Base-by-base conservation (phyloP, 2,888 invertebrate genomes). In the Chrysolina oricalcia region DNA sequence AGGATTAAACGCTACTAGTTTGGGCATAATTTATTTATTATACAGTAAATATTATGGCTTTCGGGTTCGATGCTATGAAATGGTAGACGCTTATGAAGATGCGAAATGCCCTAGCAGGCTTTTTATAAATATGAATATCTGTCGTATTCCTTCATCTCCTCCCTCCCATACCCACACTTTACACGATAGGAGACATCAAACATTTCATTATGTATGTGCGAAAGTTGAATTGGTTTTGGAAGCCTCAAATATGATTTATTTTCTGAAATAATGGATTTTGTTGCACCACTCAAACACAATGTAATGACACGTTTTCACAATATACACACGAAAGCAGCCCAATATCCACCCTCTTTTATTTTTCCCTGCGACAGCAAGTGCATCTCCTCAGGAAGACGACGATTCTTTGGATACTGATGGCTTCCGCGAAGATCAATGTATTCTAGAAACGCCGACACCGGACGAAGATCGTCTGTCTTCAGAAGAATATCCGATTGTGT, bases 351-450 rank as follows among this genome's bases (percentile, higher is more conserved):
- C 80, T 79, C 40, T 76, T 64, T 76, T 77, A 63, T 81, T 78
- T 79, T 80, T 84, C 84, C 84, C 81, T 84, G 82, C 85, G 85
- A 82, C 85, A 85, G 84, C 82, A 76, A 88, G 88, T 82, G 90
- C 89, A 81, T 90, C 90, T 78, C 90, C 90, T 74, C 90, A 90
- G 85, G 90, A 90, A 83, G 90, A 90, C 86, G 91, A 90, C 84
- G 91, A 91, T 83, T 90, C 90, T 67, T 86, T 90, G 88, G 90
- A 90, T 83, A 90, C 90, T 65, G 90, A 91, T 84, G 90, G 90
- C 83, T 91, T 90, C 84, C 89, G 88, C 81, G 89, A 89, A 84
- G 90, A 90, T 81, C 89, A 89, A 79, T 89, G 87, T 82, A 87
- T 89, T 66, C 83, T 90, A 83, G 90, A 90, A 84, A 90, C 90